Conservation (phyloP, 2,888 invertebrate species). For the Mythimna impura region DNA sequence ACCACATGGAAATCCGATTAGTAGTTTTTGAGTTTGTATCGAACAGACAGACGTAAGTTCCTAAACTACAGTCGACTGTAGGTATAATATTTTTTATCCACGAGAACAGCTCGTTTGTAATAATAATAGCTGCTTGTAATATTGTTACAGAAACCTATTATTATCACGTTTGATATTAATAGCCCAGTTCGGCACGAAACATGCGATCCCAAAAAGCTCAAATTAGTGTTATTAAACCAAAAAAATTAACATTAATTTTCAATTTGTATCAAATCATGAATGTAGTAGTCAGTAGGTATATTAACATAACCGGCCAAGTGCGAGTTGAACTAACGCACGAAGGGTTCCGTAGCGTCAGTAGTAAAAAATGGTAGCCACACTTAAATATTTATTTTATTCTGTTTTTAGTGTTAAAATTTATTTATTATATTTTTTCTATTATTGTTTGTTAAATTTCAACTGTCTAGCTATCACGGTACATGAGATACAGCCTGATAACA, state of each 20-base stretch:
- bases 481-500: no score
- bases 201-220: conserved; percentile 21
- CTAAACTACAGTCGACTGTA: background rate
- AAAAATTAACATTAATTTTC: conserved; percentile 41
- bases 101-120: conserved; percentile 16
- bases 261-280: conserved; percentile 16
- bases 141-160: conserved; percentile 29
- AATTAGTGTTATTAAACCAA: conserved; percentile 26
- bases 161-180: conserved; percentile 54
- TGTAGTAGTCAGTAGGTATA: conserved; percentile 21
- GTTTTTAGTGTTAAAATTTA: no score
- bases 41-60: background rate
- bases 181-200: conserved; percentile 37
- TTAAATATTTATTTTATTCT: no score
- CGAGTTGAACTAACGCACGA: no score
- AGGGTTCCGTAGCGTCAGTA: no score
- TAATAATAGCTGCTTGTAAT: background rate
- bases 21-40: no score
- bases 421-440: no score
- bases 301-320: no score
- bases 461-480: no score
- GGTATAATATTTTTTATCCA: conserved; percentile 29
- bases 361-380: no score
- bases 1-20: no score
- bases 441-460: no score